Base-by-base conservation (phyloP, 2,888 invertebrate species). In the Thyatira batis region DNA sequence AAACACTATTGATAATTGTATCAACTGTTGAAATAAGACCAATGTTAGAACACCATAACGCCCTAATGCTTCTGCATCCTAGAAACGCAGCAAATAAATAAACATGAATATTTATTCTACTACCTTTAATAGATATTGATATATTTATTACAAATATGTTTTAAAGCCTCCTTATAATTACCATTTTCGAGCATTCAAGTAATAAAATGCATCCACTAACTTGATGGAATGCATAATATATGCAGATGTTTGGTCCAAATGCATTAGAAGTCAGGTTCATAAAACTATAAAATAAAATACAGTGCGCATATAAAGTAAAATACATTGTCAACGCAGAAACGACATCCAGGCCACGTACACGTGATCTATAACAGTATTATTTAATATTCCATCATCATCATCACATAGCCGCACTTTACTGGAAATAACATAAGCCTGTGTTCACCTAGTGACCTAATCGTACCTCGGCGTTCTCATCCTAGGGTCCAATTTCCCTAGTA, bases 131-230 rank as follows among this genome's bases (percentile, higher is more conserved):
- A n/a, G n/a, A n/a, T n/a, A n/a, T n/a, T n/a, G n/a, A n/a, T n/a
- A n/a, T n/a, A n/a, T n/a, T 27, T 27, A 27, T 27, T 27, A 27
- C 8, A 8, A 44, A 17, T 20, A 44, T 23, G n/a, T 11, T 23
- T 13, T 45, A n/a, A n/a, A n/a, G n/a, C n/a, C n/a, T n/a, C n/a
- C n/a, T n/a, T n/a, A n/a, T 13, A 45, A 5, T 60, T 51, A 77
- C 77, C 78, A 73, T 45, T 25, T 65, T 61, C 4, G 73, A 71
- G 55, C 73, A 75, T 53, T 74, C 71, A 11, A 78, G 57, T 5
- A 78, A 55, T 20, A 78, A 23, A n/a, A 78, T 49, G 54, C 78
- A 78, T 0, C 67, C 66, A 30, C 58, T 57, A 21, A 69, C 48
- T 56, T 71, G 70, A 57, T 77, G 71, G 51, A 73, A 76, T 9